These are phyloP conservation scores for Diarsia dahlii DNA, from an alignment of 2,888 invertebrate species.

Conservation along the genomic window DNA sequence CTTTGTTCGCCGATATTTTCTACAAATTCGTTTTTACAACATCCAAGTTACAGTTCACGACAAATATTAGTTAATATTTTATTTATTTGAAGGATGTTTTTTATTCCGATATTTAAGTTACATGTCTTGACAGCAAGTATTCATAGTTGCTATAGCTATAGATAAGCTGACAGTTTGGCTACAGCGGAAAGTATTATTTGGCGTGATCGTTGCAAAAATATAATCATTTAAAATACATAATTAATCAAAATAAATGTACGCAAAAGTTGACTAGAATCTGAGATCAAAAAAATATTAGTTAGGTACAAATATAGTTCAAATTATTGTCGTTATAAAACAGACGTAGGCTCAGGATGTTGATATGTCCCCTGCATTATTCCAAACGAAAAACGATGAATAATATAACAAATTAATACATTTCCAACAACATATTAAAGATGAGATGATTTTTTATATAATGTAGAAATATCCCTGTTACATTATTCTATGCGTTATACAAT, in stretches of 20 bases:
- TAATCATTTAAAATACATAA: neutral
- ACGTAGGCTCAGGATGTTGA: conserved; percentile 58
- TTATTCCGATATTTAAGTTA: conserved; percentile 4
- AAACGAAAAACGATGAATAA: conserved; percentile 49
- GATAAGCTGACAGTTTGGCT: conserved; percentile 27
- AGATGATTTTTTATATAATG: conserved; percentile 40
- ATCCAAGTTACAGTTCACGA: conserved; percentile 54
- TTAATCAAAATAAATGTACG: conserved; percentile 32
- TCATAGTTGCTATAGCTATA: neutral
- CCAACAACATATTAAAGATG: conserved; percentile 42
- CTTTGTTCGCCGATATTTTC: conserved; percentile 34
- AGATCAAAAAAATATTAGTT: conserved; percentile 52
- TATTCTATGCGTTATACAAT: conserved; percentile 50
- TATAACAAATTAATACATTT: conserved; percentile 19
- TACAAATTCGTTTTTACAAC: conserved; percentile 58
- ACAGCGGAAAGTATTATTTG: conserved; percentile 21
- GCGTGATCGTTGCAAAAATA: conserved; percentile 27
- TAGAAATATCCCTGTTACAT: conserved; percentile 62
- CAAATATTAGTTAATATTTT: conserved; percentile 38
- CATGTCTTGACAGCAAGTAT: conserved; percentile 1
- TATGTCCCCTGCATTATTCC: conserved; percentile 64
- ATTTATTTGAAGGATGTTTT: conserved; percentile 18
- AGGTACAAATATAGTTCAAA: conserved; percentile 40
- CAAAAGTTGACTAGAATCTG: conserved; percentile 64
- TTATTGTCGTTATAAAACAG: conserved; percentile 65